These are phyloP conservation scores for Pterocles burchelli DNA, from an alignment of 2,113 vertebrate genomes.

Conservation along the genomic window DNA sequence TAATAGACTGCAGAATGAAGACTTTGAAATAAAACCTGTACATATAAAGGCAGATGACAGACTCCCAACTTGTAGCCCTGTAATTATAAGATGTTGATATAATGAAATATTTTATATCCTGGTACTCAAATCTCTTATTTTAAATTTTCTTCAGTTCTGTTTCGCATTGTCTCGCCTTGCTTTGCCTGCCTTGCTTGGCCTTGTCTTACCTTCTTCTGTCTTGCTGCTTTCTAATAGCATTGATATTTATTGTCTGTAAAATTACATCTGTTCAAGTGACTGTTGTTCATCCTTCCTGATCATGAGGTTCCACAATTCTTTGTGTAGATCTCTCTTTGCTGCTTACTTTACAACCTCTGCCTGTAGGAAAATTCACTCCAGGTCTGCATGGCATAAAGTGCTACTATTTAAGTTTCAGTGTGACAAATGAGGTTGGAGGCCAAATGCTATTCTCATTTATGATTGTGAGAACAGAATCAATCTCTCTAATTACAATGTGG, in stretches of 20 bases:
- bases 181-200: not conserved
- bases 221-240: not conserved
- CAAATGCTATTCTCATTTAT: not conserved
- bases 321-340: not conserved
- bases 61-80: not conserved
- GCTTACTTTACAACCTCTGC: not conserved
- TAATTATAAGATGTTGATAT: not conserved
- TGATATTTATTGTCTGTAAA: not conserved
- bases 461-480: conserved; percentile 1
- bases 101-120: not conserved
- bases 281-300: not conserved
- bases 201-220: not conserved
- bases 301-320: not conserved
- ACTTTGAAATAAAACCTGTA: not conserved
- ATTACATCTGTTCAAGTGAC: not conserved
- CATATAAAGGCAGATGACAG: not conserved
- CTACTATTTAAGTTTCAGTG: not conserved
- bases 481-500: not conserved
- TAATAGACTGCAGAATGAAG: not conserved
- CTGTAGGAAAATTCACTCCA: not conserved
- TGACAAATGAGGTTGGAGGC: not conserved
- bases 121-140: not conserved
- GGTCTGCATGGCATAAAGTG: not conserved
- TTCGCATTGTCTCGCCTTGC: not conserved
- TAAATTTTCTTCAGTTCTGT: not conserved